Evolutionary conservation across 2,888 invertebrate genomes (phyloP).

Genomic region (Coleophora flavipennella): DNA sequence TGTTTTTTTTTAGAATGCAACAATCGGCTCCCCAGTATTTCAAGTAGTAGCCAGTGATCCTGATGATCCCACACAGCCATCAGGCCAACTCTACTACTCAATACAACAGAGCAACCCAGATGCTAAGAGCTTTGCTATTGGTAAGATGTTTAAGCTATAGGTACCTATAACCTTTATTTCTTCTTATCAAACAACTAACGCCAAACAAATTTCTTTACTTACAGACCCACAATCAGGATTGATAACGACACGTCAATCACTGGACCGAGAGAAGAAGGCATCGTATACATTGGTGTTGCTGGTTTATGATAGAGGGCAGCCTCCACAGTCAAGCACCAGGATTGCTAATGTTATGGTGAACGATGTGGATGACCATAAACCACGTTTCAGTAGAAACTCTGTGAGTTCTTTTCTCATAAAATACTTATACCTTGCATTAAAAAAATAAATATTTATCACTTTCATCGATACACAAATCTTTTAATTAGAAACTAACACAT

Average conservation of each 20-base stretch:
- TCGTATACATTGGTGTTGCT: conserved; percentile 83
- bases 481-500: too few relatives aligned
- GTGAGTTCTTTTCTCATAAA: conserved; percentile 57
- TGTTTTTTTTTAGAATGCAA: conserved; percentile 71
- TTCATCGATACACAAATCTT: too few relatives aligned
- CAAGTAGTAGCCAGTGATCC: conserved; percentile 85
- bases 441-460: too few relatives aligned
- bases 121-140: conserved; percentile 75
- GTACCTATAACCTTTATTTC: too few relatives aligned
- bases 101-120: conserved; percentile 80
- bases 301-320: conserved; percentile 84
- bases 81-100: conserved; percentile 80
- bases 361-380: conserved; percentile 86
- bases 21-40: conserved; percentile 80
- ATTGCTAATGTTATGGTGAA: conserved; percentile 78
- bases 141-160: conserved; percentile 27
- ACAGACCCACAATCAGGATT: conserved; percentile 78
- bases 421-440: too few relatives aligned
- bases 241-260: conserved; percentile 76
- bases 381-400: conserved; percentile 77
- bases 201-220: neutral
- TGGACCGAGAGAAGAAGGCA: conserved; percentile 83
- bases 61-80: conserved; percentile 82
- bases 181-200: too few relatives aligned
- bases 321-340: conserved; percentile 81